Percentiles rank a stretch among this genome's conserved stretches.
Conservation (phyloP, 2,797 vertebrate genomes). For the Phyllotis vaccarum region DNA sequence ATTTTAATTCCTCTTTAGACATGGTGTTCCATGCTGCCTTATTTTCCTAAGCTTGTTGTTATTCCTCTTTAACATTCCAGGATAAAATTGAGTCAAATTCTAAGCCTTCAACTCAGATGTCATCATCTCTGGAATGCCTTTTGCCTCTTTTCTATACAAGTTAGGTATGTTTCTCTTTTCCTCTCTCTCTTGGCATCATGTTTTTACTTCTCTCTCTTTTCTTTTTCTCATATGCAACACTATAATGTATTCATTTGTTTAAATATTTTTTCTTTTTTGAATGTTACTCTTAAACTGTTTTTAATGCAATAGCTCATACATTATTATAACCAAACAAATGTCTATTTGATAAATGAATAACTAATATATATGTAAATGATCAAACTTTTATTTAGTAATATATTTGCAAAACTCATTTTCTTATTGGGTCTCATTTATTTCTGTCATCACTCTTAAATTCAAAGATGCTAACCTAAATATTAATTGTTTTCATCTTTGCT, state of each 20-base stretch:
- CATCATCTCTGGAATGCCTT: neutral
- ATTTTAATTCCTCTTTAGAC: slow-evolving; percentile 6
- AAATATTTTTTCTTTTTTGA: slow-evolving; percentile 33
- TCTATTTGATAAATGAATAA: slow-evolving; percentile 39
- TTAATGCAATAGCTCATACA: neutral
- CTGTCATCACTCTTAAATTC: slow-evolving; percentile 46
- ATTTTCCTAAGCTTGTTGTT: neutral
- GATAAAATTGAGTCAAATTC: slow-evolving; percentile 17
- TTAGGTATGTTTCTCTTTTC: neutral
- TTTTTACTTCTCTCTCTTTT: neutral
- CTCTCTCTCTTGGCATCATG: neutral
- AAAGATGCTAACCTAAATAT: slow-evolving; percentile 36
- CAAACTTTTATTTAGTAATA: slow-evolving; percentile 32
- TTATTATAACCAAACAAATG: slow-evolving; percentile 42
- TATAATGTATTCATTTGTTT: slow-evolving; percentile 27
- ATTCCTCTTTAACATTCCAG: neutral
- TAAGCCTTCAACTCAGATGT: slow-evolving; percentile 39
- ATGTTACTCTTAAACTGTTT: slow-evolving; percentile 5
- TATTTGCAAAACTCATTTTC: neutral
- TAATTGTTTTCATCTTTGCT: slow-evolving; percentile 45
- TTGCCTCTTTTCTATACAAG: neutral
- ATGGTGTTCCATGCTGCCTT: neutral
- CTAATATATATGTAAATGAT: neutral
- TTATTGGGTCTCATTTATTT: slow-evolving; percentile 48
- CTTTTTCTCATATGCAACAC: neutral